phyloP scores from a whole-genome alignment of 2,797 vertebrate species.

The Lepus oiostolus region DNA sequence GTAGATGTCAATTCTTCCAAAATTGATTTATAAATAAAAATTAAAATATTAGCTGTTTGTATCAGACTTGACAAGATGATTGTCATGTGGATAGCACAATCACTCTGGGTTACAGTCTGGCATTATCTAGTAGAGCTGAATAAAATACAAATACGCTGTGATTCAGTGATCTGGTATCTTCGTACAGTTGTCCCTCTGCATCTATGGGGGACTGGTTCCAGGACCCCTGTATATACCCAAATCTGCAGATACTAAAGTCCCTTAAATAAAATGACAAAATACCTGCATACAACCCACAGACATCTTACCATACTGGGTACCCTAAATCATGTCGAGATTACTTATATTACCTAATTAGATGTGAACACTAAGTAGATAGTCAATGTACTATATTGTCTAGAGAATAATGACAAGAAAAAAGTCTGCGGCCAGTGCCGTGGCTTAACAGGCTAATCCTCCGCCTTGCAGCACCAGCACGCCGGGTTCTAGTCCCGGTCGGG shows the following conservation, averaged over 20 bases:
- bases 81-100: not conserved
- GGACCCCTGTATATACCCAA: not conserved
- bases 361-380: too few relatives aligned
- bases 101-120: not conserved
- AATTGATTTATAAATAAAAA: constrained; percentile 15
- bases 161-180: not conserved
- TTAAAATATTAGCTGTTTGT: not conserved
- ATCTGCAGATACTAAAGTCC: not conserved
- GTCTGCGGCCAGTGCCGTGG: too few relatives aligned
- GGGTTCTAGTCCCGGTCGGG: too few relatives aligned
- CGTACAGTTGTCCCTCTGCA: not conserved
- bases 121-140: constrained; percentile 1
- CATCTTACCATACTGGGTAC: not conserved
- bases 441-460: too few relatives aligned
- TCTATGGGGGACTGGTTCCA: not conserved
- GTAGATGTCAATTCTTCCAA: not conserved
- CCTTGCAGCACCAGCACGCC: too few relatives aligned
- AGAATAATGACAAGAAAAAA: too few relatives aligned
- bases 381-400: too few relatives aligned
- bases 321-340: not conserved
- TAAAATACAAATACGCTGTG: not conserved
- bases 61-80: not conserved
- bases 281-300: not conserved
- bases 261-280: too few relatives aligned
- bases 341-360: not conserved